A percentile compares a stretch with the other conserved stretches of the same genome.
phyloP scores from a whole-genome alignment of 2,113 vertebrate species.

The Psilopsiagon aymara region DNA sequence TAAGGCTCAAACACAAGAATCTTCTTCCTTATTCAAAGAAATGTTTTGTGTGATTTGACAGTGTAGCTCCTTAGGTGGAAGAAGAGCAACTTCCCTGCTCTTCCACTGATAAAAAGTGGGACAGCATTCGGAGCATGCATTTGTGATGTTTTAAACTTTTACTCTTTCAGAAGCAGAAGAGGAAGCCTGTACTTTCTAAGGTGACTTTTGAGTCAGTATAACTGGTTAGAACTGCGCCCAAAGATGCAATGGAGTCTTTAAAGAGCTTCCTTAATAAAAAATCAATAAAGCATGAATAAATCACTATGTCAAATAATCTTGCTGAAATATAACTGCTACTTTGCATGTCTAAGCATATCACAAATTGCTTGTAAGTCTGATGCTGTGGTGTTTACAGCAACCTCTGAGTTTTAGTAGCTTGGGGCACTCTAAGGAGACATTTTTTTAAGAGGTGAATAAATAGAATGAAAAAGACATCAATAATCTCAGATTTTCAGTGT shows the following conservation, averaged over 20 bases:
- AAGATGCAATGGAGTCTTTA: background rate
- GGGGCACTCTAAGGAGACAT: background rate
- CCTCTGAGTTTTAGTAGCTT: background rate
- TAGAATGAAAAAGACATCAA: background rate
- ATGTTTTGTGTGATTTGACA: background rate
- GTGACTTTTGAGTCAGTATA: background rate
- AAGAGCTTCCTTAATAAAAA: background rate
- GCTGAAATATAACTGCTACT: background rate
- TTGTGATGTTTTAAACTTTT: background rate
- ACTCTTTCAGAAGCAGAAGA: background rate
- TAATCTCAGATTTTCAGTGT: background rate
- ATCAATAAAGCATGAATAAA: slow-evolving; percentile 31
- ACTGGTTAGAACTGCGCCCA: background rate
- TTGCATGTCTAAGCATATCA: background rate
- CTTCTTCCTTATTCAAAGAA: background rate
- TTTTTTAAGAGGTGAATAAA: background rate
- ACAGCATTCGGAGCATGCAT: background rate
- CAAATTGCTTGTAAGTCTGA: background rate
- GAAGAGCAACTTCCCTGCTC: background rate
- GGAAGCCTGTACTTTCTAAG: background rate
- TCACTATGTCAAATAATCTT: background rate
- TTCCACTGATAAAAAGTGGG: background rate
- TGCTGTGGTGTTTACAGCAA: background rate
- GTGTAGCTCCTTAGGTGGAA: background rate
- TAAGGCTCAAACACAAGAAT: background rate